Percentiles rank a stretch among this genome's conserved stretches.
phyloP scores from a whole-genome alignment of 2,797 vertebrate species.

The Helicolenus hilgendorfi region DNA sequence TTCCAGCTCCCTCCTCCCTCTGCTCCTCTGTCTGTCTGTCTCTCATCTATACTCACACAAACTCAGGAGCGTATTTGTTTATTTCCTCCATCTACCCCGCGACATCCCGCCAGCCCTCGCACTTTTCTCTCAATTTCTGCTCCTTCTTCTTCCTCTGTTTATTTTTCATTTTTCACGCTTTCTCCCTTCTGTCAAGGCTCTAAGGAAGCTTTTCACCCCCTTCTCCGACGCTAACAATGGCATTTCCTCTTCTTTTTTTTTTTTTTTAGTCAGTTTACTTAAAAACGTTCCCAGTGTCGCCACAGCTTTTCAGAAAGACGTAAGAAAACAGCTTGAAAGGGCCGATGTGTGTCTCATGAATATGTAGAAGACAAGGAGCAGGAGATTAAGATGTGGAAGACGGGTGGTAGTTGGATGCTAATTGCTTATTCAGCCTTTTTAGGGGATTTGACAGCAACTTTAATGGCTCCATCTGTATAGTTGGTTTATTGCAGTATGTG shows the following conservation, averaged over 20 bases:
- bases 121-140: background rate
- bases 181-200: conserved; percentile 2
- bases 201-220: background rate
- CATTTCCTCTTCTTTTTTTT: background rate
- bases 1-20: background rate
- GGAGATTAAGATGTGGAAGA: conserved; percentile 10
- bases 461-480: conserved; percentile 19
- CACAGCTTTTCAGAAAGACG: conserved; percentile 4
- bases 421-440: conserved; percentile 27
- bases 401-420: conserved; percentile 6
- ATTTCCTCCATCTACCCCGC: background rate
- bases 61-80: conserved; percentile 5
- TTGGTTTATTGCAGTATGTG: background rate
- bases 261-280: background rate
- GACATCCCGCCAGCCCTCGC: background rate
- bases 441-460: conserved; percentile 12
- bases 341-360: background rate
- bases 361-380: conserved; percentile 1
- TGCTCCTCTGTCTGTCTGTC: background rate
- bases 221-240: background rate
- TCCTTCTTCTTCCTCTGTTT: background rate
- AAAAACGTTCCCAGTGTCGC: background rate
- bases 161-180: conserved; percentile 8
- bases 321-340: background rate
- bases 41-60: background rate